Percentiles rank a stretch among this genome's conserved stretches.
Evolutionary conservation across 1,140 invertebrate genomes (phyloP).

Genomic region (Drosophila melanica): DNA sequence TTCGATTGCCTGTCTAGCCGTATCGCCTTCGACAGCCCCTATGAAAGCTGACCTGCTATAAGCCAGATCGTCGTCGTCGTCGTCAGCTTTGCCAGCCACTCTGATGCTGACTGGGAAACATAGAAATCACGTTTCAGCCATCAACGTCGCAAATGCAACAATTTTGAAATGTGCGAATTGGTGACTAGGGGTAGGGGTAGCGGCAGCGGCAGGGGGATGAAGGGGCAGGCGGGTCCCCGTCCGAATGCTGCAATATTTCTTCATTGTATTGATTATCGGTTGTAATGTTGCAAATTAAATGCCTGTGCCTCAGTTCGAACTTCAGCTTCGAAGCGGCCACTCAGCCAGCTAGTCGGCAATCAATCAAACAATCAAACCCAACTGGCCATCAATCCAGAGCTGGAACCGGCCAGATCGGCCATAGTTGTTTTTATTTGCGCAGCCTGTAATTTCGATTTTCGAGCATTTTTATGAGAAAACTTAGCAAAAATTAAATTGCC

Average conservation of each 20-base stretch:
- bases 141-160: slow-evolving; percentile 80
- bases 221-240: slow-evolving; percentile 5
- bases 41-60: slow-evolving; percentile 65
- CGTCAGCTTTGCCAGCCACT: slow-evolving; percentile 16
- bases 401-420: slow-evolving; percentile 27
- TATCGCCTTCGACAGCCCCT: slow-evolving; percentile 36
- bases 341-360: slow-evolving; percentile 37
- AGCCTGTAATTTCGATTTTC: slow-evolving; percentile 76
- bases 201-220: background rate
- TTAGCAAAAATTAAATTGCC: slow-evolving; percentile 80
- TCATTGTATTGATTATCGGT: slow-evolving; percentile 83
- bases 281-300: slow-evolving; percentile 83
- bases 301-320: slow-evolving; percentile 56
- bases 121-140: slow-evolving; percentile 82
- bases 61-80: slow-evolving; percentile 62
- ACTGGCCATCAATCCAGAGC: slow-evolving; percentile 61
- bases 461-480: slow-evolving; percentile 82
- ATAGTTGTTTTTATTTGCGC: slow-evolving; percentile 44
- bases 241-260: slow-evolving; percentile 69
- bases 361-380: slow-evolving; percentile 80
- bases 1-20: slow-evolving; percentile 27
- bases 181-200: background rate
- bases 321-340: slow-evolving; percentile 15
- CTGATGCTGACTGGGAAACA: slow-evolving; percentile 69
- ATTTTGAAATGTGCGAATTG: slow-evolving; percentile 60